A percentile compares a stretch with the other conserved stretches of the same genome.
Evolutionary conservation across 2,113 vertebrate species (phyloP).

Genomic region (Lepus timidus): DNA sequence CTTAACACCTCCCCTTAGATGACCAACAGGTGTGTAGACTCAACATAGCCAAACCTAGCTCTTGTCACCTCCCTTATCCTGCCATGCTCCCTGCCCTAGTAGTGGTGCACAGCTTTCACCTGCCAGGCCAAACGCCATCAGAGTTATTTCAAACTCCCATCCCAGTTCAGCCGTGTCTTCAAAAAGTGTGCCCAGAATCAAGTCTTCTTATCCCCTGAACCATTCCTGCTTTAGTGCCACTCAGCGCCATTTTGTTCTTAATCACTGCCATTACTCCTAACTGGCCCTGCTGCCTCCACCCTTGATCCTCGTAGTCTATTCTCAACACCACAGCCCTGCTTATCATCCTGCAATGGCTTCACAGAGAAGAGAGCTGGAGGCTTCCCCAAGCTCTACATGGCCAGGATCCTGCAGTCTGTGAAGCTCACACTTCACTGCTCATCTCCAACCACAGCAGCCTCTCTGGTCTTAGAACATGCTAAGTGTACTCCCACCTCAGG

Average conservation of each 20-base stretch:
- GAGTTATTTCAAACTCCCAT: slow-evolving; percentile 32
- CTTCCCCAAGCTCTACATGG: not conserved
- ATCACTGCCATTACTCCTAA: not conserved
- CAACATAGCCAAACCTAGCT: not conserved
- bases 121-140: not conserved
- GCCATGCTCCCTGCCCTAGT: not conserved
- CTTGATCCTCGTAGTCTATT: not conserved
- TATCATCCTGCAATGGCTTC: not conserved
- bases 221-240: not conserved
- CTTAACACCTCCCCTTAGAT: slow-evolving; percentile 11
- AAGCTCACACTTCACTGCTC: not conserved
- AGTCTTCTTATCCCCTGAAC: not conserved
- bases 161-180: slow-evolving; percentile 35
- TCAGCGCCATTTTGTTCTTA: not conserved
- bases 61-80: not conserved
- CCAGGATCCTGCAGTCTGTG: not conserved
- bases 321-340: not conserved
- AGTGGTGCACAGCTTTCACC: not conserved
- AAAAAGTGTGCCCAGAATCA: not conserved
- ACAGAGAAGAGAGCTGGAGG: not conserved
- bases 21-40: not conserved
- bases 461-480: not conserved
- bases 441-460: not conserved
- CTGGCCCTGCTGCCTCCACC: not conserved
- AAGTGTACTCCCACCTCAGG: not conserved